Base-by-base conservation (phyloP, 2,797 vertebrate species). In the Manis javanica region DNA sequence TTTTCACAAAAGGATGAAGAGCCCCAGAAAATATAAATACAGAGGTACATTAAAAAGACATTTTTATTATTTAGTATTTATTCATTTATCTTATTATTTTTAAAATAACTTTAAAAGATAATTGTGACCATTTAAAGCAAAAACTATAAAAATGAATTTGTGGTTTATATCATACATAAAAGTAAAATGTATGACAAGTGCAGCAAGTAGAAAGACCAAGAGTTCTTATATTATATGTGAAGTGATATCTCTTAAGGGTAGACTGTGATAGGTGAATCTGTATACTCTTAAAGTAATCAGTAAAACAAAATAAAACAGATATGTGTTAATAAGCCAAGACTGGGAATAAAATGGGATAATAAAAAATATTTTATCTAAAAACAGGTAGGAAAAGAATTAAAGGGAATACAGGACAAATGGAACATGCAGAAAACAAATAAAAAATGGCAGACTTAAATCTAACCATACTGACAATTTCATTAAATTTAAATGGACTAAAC, bases 401-500 rank as follows among this genome's bases (percentile, higher is more conserved):
- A 7, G 37, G 34, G 23, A 83, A 34, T 10, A 55, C 86, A 81
- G 23, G 64, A 23, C 11, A 72, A 19, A 59, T 8, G n/a, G 9
- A 23, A 49, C 19, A 64, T 85, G 69, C 7, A 85, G 61, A 85
- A 69, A 63, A 55, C 19, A 91, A 89, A n/a, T 13, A 6, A 69
- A 46, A 88, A 63, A 74, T 34, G 23, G 14, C 3, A 79, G 55
- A 51, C 82, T 61, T 87, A 66, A 66, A 69, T 69, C 19, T 15
- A 84, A 39, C 24, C 55, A 66, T 42, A 53, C 6, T 71, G 21
- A 85, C 18, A 81, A 77, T 34, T 86, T 18, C 7, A 81, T 55
- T 95, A 86, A 72, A 83, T 24, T 51, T 84, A 87, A 88, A 75
- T 85, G 24, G 2, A n/a, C n/a, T n/a, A n/a, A n/a, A n/a, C n/a